Evolutionary conservation across 2,888 invertebrate genomes (phyloP).

Genomic region (Phyllotreta cruciferae): DNA sequence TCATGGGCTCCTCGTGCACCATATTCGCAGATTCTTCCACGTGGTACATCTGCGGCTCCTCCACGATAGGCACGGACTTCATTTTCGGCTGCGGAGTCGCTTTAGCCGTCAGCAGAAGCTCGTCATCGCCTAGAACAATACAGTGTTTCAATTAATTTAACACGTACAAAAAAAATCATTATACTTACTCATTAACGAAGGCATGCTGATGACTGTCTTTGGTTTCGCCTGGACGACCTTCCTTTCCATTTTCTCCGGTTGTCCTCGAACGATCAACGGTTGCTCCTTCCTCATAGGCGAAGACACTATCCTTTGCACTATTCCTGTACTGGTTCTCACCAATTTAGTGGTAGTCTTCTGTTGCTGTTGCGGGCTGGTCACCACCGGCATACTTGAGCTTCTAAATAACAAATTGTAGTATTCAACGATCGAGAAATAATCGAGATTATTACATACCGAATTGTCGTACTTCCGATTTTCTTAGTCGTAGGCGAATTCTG

Average conservation of each 20-base stretch:
- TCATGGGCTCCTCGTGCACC: conserved; percentile 28
- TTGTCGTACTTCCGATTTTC: conserved; percentile 51
- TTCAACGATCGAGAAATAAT: neutral
- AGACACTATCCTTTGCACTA: conserved; percentile 27
- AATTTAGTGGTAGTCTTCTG: conserved; percentile 30
- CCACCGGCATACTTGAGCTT: conserved; percentile 11
- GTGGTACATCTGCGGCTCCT: conserved; percentile 7
- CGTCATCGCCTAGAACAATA: conserved; percentile 29
- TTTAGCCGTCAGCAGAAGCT: conserved; percentile 24
- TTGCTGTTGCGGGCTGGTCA: conserved; percentile 5
- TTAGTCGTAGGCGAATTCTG: conserved; percentile 36
- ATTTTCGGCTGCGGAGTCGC: conserved; percentile 12
- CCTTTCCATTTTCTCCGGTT: conserved; percentile 33
- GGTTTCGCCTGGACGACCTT: conserved; percentile 37
- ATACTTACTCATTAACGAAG: conserved; percentile 48
- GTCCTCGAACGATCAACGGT: conserved; percentile 28
- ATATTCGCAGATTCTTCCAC: conserved; percentile 53
- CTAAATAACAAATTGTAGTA: no score
- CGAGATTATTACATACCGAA: conserved; percentile 30
- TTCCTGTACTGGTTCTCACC: conserved; percentile 31
- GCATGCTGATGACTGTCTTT: conserved; percentile 54
- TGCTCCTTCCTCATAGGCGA: conserved; percentile 31
- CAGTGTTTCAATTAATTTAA: neutral
- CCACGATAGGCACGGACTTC: neutral
- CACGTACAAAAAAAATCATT: no score